Base-by-base conservation (phyloP, 2,113 vertebrate species). In the Syngnathoides biaculeatus region DNA sequence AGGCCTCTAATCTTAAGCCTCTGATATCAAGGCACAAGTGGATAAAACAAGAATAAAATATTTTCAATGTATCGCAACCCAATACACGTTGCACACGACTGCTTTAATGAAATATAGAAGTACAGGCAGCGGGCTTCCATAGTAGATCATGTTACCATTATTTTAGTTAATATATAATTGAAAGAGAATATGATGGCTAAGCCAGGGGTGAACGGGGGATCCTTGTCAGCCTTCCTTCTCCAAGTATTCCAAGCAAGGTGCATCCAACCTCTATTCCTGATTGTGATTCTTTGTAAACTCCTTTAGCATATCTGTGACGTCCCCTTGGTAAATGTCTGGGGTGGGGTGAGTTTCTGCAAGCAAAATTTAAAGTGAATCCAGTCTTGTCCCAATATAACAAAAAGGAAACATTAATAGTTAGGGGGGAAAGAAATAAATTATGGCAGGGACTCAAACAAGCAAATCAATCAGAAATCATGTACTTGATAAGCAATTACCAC, bases 271-370 rank as follows among this genome's bases (percentile, higher is more conserved):
- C 84, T 91, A 89, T 73, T 93, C 92, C 62, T 88, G 95, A 65
- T 96, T 88, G 65, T 88, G 92, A 85, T 99, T 98, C 79, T 94
- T 98, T 60, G 95, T 79, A 19, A 96, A 98, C 22, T 98, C 96
- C 77, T 92, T 92, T 66, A 98, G 88, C 90, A 96, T 81, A 15
- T 91, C 90, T 94, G 98, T 93, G 71, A 93, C 67, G 43, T 92
- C 92, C 43, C 91, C 87, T 64, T 90, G 74, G 64, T 92, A 93
- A 15, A 88, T 74, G 0, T 92, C 87, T 39, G 91, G 92, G 0
- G 89, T 90, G 1, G 92, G 91, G 30, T 86, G 73, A 24, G 91
- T 81, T 52, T 89, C 92, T 93, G 67, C 8, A n/a, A 50, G 27
- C 59, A 67, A 47, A 59, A 38, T 42, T 2, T 63, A 8, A 64